Evolutionary conservation across 64 coral and sea anemone genomes (phyloP).

Genomic region (Montipora sp.): DNA sequence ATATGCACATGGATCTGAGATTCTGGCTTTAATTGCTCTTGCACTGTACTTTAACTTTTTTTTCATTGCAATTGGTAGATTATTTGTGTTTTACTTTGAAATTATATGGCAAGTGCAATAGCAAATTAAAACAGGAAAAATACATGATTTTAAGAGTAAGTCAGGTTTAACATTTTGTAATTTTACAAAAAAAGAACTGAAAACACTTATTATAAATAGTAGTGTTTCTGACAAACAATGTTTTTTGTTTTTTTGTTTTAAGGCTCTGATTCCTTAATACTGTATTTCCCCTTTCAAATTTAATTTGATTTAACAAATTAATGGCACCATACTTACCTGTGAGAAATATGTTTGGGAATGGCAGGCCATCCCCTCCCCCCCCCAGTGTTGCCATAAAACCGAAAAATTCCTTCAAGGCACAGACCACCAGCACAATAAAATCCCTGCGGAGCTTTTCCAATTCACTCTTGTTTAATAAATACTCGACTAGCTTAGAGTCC

Average conservation of each 20-base stretch:
- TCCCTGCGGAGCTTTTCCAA: slow-evolving; percentile 17
- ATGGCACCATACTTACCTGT: slow-evolving; percentile 12
- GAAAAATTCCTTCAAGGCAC: slow-evolving; percentile 35
- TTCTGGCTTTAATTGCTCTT: neutral
- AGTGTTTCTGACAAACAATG: too few relatives aligned
- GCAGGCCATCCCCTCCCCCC: neutral
- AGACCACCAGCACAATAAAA: slow-evolving; percentile 19
- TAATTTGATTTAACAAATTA: neutral
- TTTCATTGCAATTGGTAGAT: too few relatives aligned
- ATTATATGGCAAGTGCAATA: too few relatives aligned
- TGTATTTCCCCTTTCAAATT: neutral
- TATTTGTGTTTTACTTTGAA: too few relatives aligned
- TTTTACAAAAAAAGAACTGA: too few relatives aligned
- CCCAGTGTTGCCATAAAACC: neutral
- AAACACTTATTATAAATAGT: too few relatives aligned
- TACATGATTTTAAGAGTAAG: too few relatives aligned
- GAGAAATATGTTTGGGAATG: slow-evolving; percentile 35
- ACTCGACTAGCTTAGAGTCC: slow-evolving; percentile 45
- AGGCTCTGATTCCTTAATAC: neutral
- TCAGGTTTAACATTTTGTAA: too few relatives aligned
- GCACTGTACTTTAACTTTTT: too few relatives aligned
- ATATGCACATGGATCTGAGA: neutral
- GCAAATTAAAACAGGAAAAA: too few relatives aligned
- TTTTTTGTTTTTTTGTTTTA: neutral
- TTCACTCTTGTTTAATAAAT: slow-evolving; percentile 56